Evolutionary conservation across 2,888 invertebrate species (phyloP).

Genomic region (Oegoconia quadripuncta): DNA sequence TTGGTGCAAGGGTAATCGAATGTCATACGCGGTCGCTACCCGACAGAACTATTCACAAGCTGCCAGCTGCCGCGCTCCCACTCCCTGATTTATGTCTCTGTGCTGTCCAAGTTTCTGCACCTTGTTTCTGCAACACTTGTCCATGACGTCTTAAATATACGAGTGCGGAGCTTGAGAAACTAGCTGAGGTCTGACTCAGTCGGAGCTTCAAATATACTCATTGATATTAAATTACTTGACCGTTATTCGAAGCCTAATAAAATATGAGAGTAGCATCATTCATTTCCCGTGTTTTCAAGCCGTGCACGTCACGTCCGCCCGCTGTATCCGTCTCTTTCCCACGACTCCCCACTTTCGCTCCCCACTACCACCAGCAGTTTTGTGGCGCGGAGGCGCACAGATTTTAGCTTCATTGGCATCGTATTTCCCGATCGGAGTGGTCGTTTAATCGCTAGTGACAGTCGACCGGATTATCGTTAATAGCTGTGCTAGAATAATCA

Average conservation of each 20-base stretch:
- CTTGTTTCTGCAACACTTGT: conserved; percentile 70
- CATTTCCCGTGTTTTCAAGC: too few relatives aligned
- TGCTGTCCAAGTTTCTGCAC: conserved; percentile 71
- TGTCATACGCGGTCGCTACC: conserved; percentile 65
- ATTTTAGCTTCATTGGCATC: too few relatives aligned
- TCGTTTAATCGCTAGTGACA: background rate
- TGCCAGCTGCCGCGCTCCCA: conserved; percentile 51
- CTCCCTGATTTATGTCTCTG: conserved; percentile 66
- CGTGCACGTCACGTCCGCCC: too few relatives aligned
- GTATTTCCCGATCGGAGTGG: background rate
- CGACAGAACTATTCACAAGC: conserved; percentile 61
- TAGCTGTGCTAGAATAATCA: too few relatives aligned
- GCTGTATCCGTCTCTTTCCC: too few relatives aligned
- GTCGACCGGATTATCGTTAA: background rate
- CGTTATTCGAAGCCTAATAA: too few relatives aligned
- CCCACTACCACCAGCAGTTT: too few relatives aligned
- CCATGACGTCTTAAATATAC: conserved; percentile 67
- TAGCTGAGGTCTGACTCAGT: conserved; percentile 21
- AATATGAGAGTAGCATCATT: too few relatives aligned
- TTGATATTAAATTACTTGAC: too few relatives aligned
- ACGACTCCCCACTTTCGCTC: too few relatives aligned
- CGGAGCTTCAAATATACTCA: conserved; percentile 20
- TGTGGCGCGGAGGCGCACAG: too few relatives aligned
- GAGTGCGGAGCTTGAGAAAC: conserved; percentile 39
- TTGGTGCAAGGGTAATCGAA: conserved; percentile 58